phyloP scores from a whole-genome alignment of 2,113 vertebrate genomes.

The Alosa alosa region DNA sequence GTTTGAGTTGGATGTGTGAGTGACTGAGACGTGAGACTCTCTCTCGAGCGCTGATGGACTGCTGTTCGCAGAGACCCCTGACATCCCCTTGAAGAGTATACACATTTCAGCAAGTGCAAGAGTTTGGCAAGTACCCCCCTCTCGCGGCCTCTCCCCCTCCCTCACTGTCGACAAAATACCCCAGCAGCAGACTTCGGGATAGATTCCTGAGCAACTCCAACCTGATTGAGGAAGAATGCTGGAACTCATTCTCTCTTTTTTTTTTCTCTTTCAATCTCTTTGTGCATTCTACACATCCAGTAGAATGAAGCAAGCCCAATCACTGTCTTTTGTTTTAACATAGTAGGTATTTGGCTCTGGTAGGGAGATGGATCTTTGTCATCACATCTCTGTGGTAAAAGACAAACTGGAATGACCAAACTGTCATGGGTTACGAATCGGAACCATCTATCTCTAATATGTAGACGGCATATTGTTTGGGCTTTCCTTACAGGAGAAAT shows the following conservation, averaged over 20 bases:
- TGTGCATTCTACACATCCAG: background rate
- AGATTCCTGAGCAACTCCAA: constrained; percentile 1
- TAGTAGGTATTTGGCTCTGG: background rate
- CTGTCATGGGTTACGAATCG: background rate
- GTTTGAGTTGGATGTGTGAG: background rate
- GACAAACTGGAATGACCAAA: background rate
- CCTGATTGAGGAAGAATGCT: background rate
- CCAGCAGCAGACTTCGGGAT: background rate
- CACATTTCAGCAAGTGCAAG: constrained; percentile 21
- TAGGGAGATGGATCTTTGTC: background rate
- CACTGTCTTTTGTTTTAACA: background rate
- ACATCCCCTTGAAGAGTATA: constrained; percentile 31
- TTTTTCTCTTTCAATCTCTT: background rate
- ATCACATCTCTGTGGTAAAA: background rate
- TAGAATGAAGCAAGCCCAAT: background rate
- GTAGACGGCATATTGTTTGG: constrained; percentile 25
- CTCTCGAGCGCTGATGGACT: constrained; percentile 26
- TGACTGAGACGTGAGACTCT: background rate
- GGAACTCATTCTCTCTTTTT: background rate
- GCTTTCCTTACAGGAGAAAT: background rate
- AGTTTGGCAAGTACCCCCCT: constrained; percentile 12
- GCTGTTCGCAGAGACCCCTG: constrained; percentile 11
- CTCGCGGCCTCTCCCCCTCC: background rate
- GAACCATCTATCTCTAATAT: constrained; percentile 18
- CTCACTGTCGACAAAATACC: background rate